Conservation (phyloP, 2,113 vertebrate species). For the Lasiurus borealis region DNA sequence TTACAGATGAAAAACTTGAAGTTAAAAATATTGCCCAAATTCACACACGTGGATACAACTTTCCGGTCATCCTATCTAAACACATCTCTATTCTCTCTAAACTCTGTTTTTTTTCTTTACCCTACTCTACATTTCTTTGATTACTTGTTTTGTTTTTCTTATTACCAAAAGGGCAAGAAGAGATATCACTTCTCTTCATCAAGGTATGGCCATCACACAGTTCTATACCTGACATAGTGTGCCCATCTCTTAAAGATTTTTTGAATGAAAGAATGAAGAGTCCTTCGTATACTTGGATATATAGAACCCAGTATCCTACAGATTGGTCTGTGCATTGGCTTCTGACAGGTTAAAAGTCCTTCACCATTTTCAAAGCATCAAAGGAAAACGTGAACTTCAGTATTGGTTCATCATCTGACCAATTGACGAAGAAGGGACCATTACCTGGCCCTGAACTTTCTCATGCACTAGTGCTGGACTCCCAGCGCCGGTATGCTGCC, state of each 20-base stretch:
- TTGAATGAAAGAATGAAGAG: constrained; percentile 8
- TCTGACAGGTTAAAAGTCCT: neutral
- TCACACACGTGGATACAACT: neutral
- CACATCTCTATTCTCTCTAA: neutral
- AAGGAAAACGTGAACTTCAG: neutral
- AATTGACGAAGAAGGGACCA: neutral
- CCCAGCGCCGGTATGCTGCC: too few relatives aligned
- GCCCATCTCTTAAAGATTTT: neutral
- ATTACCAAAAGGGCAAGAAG: neutral
- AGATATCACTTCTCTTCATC: neutral
- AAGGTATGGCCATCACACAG: neutral
- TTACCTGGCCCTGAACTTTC: neutral
- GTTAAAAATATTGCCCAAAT: neutral
- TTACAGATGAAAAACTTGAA: neutral
- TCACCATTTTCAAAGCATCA: neutral
- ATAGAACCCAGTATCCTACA: neutral
- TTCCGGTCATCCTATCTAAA: neutral
- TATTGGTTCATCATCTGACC: neutral
- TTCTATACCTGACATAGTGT: neutral
- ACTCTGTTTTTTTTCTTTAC: neutral
- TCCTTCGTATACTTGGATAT: neutral
- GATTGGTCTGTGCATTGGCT: neutral
- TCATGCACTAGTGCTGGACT: neutral
- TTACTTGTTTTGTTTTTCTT: too few relatives aligned
- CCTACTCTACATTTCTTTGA: neutral